Base-by-base conservation (phyloP, 2,797 vertebrate genomes). In the Hoplostethus mediterraneus region DNA sequence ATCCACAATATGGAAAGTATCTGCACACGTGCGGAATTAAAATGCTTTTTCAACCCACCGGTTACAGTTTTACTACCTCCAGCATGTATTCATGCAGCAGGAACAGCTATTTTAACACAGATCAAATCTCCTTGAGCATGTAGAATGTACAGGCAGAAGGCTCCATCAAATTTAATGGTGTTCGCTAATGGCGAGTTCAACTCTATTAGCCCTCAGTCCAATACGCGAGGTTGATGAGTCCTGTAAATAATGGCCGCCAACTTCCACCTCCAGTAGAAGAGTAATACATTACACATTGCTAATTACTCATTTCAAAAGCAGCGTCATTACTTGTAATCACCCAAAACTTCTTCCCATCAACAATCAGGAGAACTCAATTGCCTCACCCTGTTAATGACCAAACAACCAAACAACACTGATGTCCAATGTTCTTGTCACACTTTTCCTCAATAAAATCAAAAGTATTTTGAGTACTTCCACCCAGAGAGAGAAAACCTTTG, bases 71-170 rank as follows among this genome's bases (percentile, higher is more conserved):
- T 70, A 59, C 67, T 52, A 2, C 44, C 44, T 63, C 45, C 11
- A 42, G 53, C 40, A 30, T 28, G 48, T 14, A 70, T 9, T 17
- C 51, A 49, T 31, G 47, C 53, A 25, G 54, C 57, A 58, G 54
- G 64, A 67, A 59, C 31, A 30, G 70, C 52, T 55, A n/a, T 62
- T 79, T 70, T 55, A 66, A 77, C 58, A 44, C 63, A 51, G 60
- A 69, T 75, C 71, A 78, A 69, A 65, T 44, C 71, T 73, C 69
- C 21, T 62, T 4, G 28, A 80, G 58, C 56, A 16, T 61, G 73
- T 71, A 61, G 65, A 63, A 68, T 53, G 42, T 67, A 57, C 44
- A 65, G 60, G 66, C 72, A 62, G 17, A 65, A 47, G 40, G 40
- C 40, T 52, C 51, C 33, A 74, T 73, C 61, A 75, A 84, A 77